These are phyloP conservation scores for Notocelia uddmanniana DNA, from an alignment of 2,888 invertebrate genomes.

Conservation along the genomic window DNA sequence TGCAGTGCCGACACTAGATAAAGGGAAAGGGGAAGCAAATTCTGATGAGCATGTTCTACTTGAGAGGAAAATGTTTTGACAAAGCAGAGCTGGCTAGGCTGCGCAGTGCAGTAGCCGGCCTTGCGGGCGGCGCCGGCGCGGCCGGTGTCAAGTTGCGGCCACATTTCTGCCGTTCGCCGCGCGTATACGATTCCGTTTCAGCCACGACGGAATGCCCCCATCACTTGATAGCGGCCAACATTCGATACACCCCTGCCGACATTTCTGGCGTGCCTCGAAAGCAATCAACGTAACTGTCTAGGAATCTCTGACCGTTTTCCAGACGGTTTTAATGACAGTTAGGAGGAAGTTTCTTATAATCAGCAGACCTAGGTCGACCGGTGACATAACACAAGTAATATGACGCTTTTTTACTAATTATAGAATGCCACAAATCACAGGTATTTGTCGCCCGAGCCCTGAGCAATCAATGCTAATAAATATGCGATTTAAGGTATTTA, in stretches of 20 bases:
- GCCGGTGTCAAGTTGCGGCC: slow-evolving; percentile 74
- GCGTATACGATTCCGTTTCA: slow-evolving; percentile 73
- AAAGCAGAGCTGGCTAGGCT: slow-evolving; percentile 59
- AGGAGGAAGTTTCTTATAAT: slow-evolving; percentile 16
- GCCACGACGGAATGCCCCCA: slow-evolving; percentile 79
- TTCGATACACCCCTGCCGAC: slow-evolving; percentile 75
- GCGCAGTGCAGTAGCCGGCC: slow-evolving; percentile 84
- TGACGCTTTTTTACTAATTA: not conserved
- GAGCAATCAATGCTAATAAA: not conserved
- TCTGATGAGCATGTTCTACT: not conserved
- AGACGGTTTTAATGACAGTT: slow-evolving; percentile 39
- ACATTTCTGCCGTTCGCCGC: slow-evolving; percentile 79
- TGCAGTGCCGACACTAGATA: no score
- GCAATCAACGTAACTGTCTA: slow-evolving; percentile 68
- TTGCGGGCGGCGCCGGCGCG: slow-evolving; percentile 67
- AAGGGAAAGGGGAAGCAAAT: no score
- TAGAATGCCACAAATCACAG: not conserved
- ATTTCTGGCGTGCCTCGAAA: slow-evolving; percentile 70
- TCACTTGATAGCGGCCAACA: slow-evolving; percentile 77
- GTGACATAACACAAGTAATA: not conserved
- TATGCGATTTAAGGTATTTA: not conserved
- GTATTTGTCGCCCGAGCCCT: not conserved
- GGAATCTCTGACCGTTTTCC: slow-evolving; percentile 49
- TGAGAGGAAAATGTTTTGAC: not conserved
- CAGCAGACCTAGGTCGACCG: slow-evolving; percentile 2